phyloP scores from a whole-genome alignment of 2,797 vertebrate species.

The Rallus crepitans region DNA sequence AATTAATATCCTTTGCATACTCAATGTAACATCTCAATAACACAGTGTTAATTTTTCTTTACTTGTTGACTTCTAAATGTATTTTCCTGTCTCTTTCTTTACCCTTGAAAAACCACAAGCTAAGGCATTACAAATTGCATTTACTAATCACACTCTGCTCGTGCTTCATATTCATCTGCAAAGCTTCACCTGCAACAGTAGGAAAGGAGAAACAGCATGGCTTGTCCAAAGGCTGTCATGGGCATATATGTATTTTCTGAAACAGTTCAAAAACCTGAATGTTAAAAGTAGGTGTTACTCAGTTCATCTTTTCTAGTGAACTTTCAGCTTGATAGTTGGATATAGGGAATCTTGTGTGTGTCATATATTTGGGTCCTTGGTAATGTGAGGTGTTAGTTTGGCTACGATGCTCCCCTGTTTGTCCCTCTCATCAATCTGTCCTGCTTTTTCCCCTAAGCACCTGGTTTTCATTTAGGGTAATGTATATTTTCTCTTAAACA shows the following conservation, averaged over 20 bases:
- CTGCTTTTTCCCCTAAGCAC: background rate
- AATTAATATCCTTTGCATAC: background rate
- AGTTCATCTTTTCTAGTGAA: background rate
- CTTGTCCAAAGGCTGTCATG: background rate
- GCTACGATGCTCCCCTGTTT: background rate
- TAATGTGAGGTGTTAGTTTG: background rate
- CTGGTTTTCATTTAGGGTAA: slow-evolving; percentile 62
- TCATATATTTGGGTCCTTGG: background rate
- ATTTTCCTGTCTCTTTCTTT: background rate
- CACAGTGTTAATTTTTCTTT: background rate
- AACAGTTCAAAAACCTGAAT: too few species aligned
- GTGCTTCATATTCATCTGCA: background rate
- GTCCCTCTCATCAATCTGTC: background rate
- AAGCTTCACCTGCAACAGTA: background rate
- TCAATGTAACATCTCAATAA: background rate
- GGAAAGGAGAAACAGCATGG: background rate
- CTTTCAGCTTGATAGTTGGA: background rate
- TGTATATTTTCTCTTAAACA: slow-evolving; percentile 63
- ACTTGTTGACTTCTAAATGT: background rate
- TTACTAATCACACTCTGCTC: background rate
- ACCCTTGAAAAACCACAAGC: background rate
- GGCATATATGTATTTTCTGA: background rate
- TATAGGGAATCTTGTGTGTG: background rate
- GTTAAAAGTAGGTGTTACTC: background rate
- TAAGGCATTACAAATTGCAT: background rate